phyloP scores from a whole-genome alignment of 2,113 vertebrate species.

The Acrocephalus arundinaceus region DNA sequence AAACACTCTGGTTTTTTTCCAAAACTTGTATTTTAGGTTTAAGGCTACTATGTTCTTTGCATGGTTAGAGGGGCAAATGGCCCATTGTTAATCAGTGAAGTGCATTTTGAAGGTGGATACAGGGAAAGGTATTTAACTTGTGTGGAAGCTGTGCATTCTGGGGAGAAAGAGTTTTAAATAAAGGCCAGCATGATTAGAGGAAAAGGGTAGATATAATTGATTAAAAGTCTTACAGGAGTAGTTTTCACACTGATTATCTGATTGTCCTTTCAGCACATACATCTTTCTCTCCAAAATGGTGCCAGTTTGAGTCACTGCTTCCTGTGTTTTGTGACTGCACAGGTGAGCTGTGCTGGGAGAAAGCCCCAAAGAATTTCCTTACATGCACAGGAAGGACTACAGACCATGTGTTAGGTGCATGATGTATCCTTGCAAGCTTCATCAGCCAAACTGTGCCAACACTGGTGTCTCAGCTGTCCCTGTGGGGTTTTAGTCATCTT shows the following conservation, averaged over 20 bases:
- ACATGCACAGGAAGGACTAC: fast-evolving
- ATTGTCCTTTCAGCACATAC: not conserved
- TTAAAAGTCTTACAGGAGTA: not conserved
- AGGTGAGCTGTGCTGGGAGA: not conserved
- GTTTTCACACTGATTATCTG: not conserved
- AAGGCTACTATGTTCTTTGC: not conserved
- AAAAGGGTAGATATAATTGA: not conserved
- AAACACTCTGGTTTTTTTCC: not conserved
- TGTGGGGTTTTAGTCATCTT: not conserved
- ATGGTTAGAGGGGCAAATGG: not conserved
- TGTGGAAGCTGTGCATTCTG: too few relatives aligned
- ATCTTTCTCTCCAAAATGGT: not conserved
- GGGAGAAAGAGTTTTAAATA: not conserved
- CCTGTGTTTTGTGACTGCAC: not conserved
- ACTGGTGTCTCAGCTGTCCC: not conserved
- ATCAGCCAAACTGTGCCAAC: not conserved
- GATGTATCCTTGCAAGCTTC: not conserved
- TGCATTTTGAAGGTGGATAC: not conserved
- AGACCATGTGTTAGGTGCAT: fast-evolving
- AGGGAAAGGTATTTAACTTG: not conserved
- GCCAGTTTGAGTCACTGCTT: not conserved
- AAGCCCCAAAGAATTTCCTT: not conserved
- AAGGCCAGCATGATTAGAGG: not conserved
- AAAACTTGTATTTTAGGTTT: not conserved
- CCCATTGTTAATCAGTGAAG: not conserved